These are phyloP conservation scores for Epinephelus moara DNA, from an alignment of 2,113 vertebrate species.

Conservation along the genomic window DNA sequence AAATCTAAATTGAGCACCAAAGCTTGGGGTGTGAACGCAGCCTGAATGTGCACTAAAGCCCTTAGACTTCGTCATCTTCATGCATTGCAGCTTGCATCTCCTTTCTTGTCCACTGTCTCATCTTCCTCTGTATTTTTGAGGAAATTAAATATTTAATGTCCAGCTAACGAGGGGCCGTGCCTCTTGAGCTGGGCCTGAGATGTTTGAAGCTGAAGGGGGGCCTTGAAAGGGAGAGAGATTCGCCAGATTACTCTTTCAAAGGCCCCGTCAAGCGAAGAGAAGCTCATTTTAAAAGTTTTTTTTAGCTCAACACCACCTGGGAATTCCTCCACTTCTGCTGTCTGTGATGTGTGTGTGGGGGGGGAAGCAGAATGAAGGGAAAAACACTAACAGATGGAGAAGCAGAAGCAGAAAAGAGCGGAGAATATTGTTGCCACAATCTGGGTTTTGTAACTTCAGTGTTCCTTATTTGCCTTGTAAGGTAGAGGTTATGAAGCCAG, in stretches of 20 bases:
- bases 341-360: neutral
- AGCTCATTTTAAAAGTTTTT: slow-evolving; percentile 24
- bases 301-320: neutral
- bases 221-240: slow-evolving; percentile 50
- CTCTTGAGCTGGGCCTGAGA: slow-evolving; percentile 46
- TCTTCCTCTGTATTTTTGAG: slow-evolving; percentile 51
- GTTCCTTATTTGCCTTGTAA: neutral
- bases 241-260: slow-evolving; percentile 44
- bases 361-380: neutral
- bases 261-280: slow-evolving; percentile 11
- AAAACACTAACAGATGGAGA: slow-evolving; percentile 1
- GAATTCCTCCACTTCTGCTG: slow-evolving; percentile 16
- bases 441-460: neutral
- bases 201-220: slow-evolving; percentile 15
- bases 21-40: too few species aligned
- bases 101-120: slow-evolving; percentile 28
- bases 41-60: neutral
- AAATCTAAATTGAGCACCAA: too few species aligned
- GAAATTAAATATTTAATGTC: slow-evolving; percentile 71
- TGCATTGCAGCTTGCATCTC: neutral
- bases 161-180: slow-evolving; percentile 50
- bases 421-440: neutral
- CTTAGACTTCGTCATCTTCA: slow-evolving; percentile 10
- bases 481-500: neutral
- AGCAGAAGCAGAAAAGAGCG: neutral